Evolutionary conservation across 1,140 invertebrate genomes (phyloP), one percentile per base, ranked within the genome.

Genomic region (Pygmarrhopalites habei): DNA sequence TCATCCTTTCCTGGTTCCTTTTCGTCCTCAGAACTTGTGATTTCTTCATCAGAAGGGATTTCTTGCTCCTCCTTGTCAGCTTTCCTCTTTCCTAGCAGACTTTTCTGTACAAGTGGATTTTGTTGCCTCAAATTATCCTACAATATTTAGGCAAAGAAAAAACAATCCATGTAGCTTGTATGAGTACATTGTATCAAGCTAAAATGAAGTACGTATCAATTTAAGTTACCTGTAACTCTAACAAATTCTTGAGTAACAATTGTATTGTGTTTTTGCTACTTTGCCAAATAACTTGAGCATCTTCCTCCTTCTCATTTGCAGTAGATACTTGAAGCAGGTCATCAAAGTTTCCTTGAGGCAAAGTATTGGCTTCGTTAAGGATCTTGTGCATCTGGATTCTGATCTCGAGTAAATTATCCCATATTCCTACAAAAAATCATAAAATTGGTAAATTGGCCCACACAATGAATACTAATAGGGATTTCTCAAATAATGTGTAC

Each of bases 311-410:
- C n/a, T n/a, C n/a, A n/a, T n/a, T n/a, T n/a, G n/a, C n/a, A n/a
- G n/a, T n/a, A n/a, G n/a, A n/a, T n/a, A n/a, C 23, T 47, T 47
- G 17, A 47, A 47, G n/a, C 7, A 47, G n/a, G 7, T 49, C 23
- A 19, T 47, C 26, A 17, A 35, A 25, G 15, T 30, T 46, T 32
- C 21, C 72, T 72, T 86, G 80, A 12, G 90, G 91, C 74, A 94
- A 79, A 72, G 84, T 83, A 76, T 95, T 95, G 2, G 84, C 82
- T 26, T 79, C 79, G 49, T 79, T 73, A 30, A 92, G 73, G 71
- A 85, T 82, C 75, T 90, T 90, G 74, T 95, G 91, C 3, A 93
- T 74, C 71, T 88, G 86, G 66, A 95, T 94, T 67, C 91, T 79
- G 71, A 84, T 79, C 76, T 95, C 89, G 19, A 94, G 72, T 1